Conservation (phyloP, 2,888 invertebrate genomes). For the Neoascia interrupta region DNA sequence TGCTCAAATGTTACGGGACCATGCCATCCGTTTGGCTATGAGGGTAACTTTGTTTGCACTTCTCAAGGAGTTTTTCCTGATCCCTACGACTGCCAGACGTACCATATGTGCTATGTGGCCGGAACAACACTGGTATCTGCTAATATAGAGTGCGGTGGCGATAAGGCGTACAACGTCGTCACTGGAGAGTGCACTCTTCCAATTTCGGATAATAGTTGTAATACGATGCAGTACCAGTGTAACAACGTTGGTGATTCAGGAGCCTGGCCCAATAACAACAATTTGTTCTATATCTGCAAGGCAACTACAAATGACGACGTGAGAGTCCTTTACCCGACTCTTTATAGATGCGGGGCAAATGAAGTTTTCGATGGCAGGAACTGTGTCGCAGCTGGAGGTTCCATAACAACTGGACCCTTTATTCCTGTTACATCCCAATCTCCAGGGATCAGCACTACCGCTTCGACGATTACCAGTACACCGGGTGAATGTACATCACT, state of each 20-base stretch:
- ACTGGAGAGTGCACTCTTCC: conserved; percentile 77
- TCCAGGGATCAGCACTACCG: background rate
- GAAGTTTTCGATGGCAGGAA: conserved; percentile 76
- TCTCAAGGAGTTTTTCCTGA: conserved; percentile 79
- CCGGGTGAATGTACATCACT: conserved; percentile 48
- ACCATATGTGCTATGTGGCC: conserved; percentile 79
- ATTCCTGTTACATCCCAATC: background rate
- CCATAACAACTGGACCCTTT: background rate
- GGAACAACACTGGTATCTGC: conserved; percentile 77
- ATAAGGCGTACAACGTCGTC: conserved; percentile 76
- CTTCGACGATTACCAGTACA: background rate
- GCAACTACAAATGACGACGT: conserved; percentile 75
- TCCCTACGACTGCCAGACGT: conserved; percentile 79
- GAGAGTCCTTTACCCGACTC: conserved; percentile 76
- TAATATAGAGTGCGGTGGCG: conserved; percentile 77
- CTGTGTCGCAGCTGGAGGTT: conserved; percentile 55
- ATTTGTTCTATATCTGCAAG: conserved; percentile 79
- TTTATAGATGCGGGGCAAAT: conserved; percentile 78
- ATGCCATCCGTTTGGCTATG: conserved; percentile 78
- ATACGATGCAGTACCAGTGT: conserved; percentile 75
- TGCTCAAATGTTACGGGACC: conserved; percentile 78
- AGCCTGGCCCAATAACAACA: conserved; percentile 77
- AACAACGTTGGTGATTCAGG: conserved; percentile 75
- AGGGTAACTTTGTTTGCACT: conserved; percentile 78
- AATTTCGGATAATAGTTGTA: conserved; percentile 73